Conservation (phyloP, 2,113 vertebrate genomes). For the Progne subis region DNA sequence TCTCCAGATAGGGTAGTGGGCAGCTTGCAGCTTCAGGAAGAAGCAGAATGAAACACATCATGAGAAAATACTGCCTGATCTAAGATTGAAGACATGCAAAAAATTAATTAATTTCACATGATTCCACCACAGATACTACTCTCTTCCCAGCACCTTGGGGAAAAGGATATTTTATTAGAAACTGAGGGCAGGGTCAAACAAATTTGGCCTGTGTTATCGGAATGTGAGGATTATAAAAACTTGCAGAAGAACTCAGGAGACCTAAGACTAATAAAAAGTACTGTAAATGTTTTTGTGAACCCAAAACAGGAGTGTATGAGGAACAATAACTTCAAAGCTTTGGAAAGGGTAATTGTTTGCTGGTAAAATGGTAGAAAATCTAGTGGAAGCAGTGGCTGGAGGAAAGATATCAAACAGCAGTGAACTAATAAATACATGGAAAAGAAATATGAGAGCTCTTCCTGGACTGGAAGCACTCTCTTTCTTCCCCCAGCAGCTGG, state of each 20-base stretch:
- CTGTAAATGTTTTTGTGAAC: not conserved
- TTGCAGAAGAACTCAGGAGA: not conserved
- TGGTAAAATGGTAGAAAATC: not conserved
- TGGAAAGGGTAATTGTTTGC: not conserved
- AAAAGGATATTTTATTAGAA: constrained; percentile 20
- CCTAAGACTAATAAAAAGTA: not conserved
- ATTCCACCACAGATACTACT: not conserved
- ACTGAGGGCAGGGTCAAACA: not conserved
- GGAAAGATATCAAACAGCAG: constrained; percentile 35
- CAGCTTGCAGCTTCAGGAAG: not conserved
- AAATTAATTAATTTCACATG: not conserved
- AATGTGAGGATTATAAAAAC: not conserved
- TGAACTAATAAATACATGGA: constrained; percentile 9
- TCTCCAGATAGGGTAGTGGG: not conserved
- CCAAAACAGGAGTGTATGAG: not conserved
- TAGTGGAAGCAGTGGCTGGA: not conserved
- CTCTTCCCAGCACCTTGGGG: not conserved
- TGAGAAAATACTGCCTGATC: not conserved
- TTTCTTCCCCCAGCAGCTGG: not conserved
- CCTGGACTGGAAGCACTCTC: not conserved
- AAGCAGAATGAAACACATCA: not conserved
- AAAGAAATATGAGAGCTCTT: constrained; percentile 20
- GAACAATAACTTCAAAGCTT: not conserved
- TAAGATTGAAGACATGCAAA: not conserved
- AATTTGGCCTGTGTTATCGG: not conserved